Evolutionary conservation across 2,113 vertebrate genomes (phyloP).

Genomic region (Sinocyclocheilus anshuiensis): DNA sequence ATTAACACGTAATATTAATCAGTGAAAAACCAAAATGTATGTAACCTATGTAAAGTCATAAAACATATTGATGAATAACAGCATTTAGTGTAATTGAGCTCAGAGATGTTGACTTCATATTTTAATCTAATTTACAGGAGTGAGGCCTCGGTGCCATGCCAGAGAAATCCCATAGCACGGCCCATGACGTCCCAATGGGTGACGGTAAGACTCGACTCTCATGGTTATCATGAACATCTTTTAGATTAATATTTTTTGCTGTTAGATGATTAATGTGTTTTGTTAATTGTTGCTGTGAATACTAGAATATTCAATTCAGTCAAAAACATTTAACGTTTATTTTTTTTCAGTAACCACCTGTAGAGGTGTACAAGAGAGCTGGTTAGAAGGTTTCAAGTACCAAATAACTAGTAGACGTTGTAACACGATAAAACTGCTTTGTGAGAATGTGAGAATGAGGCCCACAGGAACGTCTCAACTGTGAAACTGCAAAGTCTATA

Average conservation of each 20-base stretch:
- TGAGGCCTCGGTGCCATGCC: slow-evolving; percentile 63
- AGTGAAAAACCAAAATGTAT: background rate
- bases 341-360: background rate
- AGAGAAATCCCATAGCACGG: slow-evolving; percentile 57
- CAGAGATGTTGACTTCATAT: background rate
- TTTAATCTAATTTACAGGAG: slow-evolving; percentile 37
- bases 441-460: background rate
- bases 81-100: background rate
- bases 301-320: background rate
- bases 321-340: background rate
- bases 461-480: background rate
- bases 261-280: background rate
- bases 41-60: background rate
- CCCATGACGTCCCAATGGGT: slow-evolving; percentile 60
- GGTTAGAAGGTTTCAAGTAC: background rate
- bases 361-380: background rate
- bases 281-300: background rate
- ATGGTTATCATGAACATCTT: background rate
- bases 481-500: background rate
- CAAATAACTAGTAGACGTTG: background rate
- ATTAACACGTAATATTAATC: background rate
- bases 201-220: slow-evolving; percentile 61
- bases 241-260: background rate
- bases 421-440: background rate
- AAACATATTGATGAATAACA: background rate